Conservation (phyloP, 2,113 vertebrate species). For the Syrrhaptes paradoxus region DNA sequence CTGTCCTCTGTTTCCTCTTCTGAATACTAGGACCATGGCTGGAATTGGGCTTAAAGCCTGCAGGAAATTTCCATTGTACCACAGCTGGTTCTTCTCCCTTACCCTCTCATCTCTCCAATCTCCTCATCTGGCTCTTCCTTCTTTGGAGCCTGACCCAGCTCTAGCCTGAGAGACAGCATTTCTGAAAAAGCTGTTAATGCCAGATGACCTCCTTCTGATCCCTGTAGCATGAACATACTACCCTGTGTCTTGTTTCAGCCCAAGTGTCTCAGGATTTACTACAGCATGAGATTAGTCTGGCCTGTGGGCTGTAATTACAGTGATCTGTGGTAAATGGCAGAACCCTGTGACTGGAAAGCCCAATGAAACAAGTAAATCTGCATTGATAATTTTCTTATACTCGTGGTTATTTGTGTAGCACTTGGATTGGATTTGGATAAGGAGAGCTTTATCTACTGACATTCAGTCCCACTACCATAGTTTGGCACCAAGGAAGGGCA, state of each 20-base stretch:
- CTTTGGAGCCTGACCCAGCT: background rate
- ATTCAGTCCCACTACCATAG: background rate
- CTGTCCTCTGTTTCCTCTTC: background rate
- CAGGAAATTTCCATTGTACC: background rate
- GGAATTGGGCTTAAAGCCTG: background rate
- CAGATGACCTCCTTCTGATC: background rate
- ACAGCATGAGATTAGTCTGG: constrained; percentile 1
- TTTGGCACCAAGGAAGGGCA: background rate
- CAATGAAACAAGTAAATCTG: background rate
- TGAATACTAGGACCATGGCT: background rate
- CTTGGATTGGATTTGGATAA: background rate
- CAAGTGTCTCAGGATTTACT: background rate
- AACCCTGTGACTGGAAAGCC: background rate
- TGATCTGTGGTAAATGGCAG: background rate
- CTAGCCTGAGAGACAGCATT: background rate
- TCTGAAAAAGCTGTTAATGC: background rate
- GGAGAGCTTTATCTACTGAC: background rate
- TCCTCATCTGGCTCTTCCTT: background rate
- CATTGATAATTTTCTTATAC: background rate
- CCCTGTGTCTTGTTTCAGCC: background rate
- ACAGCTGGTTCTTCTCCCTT: background rate
- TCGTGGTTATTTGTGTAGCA: background rate
- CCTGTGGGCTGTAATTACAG: background rate
- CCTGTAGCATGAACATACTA: background rate
- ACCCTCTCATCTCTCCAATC: background rate